These are phyloP conservation scores for Hypotaenidia okinawae DNA, from an alignment of 2,797 vertebrate genomes.

Conservation along the genomic window DNA sequence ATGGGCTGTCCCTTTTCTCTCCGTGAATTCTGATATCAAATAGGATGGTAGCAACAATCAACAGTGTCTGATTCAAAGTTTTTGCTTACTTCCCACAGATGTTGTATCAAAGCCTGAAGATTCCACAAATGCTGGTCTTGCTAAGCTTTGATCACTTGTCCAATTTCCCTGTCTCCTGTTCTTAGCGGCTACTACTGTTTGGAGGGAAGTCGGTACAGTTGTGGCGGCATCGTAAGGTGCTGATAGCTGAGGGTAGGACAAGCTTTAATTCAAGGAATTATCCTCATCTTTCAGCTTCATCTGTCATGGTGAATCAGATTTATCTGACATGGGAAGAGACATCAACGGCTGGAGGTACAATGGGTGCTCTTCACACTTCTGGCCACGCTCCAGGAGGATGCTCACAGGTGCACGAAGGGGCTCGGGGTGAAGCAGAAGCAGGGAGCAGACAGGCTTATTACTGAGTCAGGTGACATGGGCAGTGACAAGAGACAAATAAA, in stretches of 20 bases:
- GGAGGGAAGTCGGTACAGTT: rapidly evolving
- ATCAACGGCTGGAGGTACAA: neutral
- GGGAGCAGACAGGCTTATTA: neutral
- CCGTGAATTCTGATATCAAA: neutral
- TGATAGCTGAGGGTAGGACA: neutral
- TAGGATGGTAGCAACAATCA: neutral
- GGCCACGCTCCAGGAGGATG: neutral
- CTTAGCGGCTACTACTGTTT: neutral
- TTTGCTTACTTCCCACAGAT: neutral
- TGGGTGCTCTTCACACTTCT: neutral
- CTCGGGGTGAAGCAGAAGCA: neutral
- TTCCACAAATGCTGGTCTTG: neutral
- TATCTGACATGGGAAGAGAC: neutral
- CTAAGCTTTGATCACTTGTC: neutral
- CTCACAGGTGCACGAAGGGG: neutral
- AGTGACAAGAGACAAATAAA: conserved; percentile 24
- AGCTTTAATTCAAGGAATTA: neutral
- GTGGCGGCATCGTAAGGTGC: neutral
- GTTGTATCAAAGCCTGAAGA: neutral
- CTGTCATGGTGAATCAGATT: neutral
- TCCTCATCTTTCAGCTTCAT: neutral
- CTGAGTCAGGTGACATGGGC: neutral
- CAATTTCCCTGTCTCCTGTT: neutral
- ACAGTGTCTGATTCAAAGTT: neutral
- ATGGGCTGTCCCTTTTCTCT: neutral